Evolutionary conservation across 2,113 vertebrate species (phyloP), one percentile per base, ranked within the genome.

Genomic region (Heterocephalus glaber): DNA sequence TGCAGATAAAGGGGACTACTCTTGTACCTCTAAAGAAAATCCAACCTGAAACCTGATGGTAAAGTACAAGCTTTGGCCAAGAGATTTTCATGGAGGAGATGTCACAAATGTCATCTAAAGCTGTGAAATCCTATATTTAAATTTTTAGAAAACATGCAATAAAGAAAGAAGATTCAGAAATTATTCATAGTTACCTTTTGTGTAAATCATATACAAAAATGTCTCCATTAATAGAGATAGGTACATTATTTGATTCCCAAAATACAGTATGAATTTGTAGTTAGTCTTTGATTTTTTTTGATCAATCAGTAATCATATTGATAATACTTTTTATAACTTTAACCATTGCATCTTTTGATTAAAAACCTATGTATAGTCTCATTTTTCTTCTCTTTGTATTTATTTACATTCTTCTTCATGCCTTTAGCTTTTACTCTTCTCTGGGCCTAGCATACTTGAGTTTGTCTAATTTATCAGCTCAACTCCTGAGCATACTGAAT

Each of bases 341-440:
- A 84, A 63, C 80, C 47, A 88, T 28, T 86, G 11, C 0, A 24
- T 68, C 10, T 60, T 86, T 83, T 90, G 35, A 72, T 90, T 38
- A 95, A 41, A 86, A 94, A 61, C 0, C 16, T 77, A 41, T 14
- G 49, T 38, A 72, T 24, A 80, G 30, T 85, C 12, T 68, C 56
- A 91, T 20, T 58, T 82, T 92, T 85, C 20, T 86, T 68, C 10
- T 77, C 13, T 80, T 96, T 95, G 65, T 77, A 63, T 93, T 92
- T 70, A 79, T 65, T 90, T 88, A 80, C 49, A 72, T 87, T 87
- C 16, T 60, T 66, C 35, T 68, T 82, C 24, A 84, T 84, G 80
- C 1, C 52, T 94, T 92, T 89, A 82, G 47, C 92, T 52, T 92
- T 82, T 81, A 85, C 10, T 52, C 33, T 79, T 54, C 12, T 5